These are phyloP conservation scores for Aspidiotus rigidus DNA, from an alignment of 2,888 invertebrate genomes.

Conservation along the genomic window DNA sequence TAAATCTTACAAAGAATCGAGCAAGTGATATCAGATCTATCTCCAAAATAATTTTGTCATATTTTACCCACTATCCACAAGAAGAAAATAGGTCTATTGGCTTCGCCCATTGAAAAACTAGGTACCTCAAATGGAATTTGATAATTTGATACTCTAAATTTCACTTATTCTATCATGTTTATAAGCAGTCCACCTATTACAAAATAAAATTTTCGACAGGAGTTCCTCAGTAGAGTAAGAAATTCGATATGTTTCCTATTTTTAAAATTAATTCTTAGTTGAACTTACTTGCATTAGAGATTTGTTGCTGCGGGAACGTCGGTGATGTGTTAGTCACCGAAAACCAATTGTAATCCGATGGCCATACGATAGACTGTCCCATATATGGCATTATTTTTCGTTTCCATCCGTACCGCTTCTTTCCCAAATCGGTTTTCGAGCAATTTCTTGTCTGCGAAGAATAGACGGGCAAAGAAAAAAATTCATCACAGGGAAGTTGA, in stretches of 20 bases:
- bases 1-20: no score
- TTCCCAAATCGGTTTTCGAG: not conserved
- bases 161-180: no score
- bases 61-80: no score
- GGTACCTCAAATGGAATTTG: no score
- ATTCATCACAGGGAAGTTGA: not conserved
- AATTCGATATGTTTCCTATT: not conserved
- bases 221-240: not conserved
- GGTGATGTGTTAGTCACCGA: slow-evolving; percentile 11
- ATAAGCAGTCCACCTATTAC: no score
- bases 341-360: slow-evolving; percentile 40
- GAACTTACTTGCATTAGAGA: slow-evolving; percentile 25
- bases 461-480: not conserved
- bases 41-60: no score
- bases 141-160: no score
- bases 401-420: slow-evolving; percentile 17
- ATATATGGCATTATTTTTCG: slow-evolving; percentile 23
- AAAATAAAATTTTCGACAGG: no score
- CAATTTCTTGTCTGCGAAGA: slow-evolving; percentile 7
- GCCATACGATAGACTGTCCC: slow-evolving; percentile 36
- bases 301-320: slow-evolving; percentile 14
- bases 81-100: no score
- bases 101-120: no score
- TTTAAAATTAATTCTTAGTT: not conserved
- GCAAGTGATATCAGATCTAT: no score